Percentiles rank a stretch among this genome's conserved stretches.
These are phyloP conservation scores for Pseudomyrmex dendroicus DNA, from an alignment of 1,140 invertebrate genomes.

Conservation along the genomic window DNA sequence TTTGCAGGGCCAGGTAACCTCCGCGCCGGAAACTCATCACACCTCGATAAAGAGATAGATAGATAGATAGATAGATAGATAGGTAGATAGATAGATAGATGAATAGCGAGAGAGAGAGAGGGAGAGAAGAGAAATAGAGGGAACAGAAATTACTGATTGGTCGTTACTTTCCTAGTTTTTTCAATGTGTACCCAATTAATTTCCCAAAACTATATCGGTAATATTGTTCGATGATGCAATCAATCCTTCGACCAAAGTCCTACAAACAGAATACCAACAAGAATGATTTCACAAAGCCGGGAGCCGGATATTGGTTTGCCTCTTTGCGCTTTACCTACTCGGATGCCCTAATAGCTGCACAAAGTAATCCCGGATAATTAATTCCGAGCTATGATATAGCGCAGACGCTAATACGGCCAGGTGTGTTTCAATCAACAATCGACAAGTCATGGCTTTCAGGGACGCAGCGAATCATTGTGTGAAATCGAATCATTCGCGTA, in stretches of 20 bases:
- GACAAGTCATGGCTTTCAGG: slow-evolving; percentile 38
- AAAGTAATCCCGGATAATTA: slow-evolving; percentile 71
- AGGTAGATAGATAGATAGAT: background rate
- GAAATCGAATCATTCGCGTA: background rate
- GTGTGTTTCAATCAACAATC: slow-evolving; percentile 58
- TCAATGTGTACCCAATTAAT: slow-evolving; percentile 62
- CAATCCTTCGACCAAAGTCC: slow-evolving; percentile 37
- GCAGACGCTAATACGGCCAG: slow-evolving; percentile 50
- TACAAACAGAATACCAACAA: slow-evolving; percentile 41
- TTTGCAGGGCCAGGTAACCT: slow-evolving; percentile 53
- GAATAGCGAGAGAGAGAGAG: background rate
- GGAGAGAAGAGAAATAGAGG: background rate
- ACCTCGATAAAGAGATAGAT: slow-evolving; percentile 29
- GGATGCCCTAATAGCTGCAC: slow-evolving; percentile 56
- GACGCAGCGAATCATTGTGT: background rate
- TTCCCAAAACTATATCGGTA: slow-evolving; percentile 43
- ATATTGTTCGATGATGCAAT: slow-evolving; percentile 60
- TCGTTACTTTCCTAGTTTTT: slow-evolving; percentile 56
- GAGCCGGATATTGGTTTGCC: slow-evolving; percentile 44
- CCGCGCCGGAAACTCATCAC: slow-evolving; percentile 62
- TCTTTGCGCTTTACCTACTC: slow-evolving; percentile 52
- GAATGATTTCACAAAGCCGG: slow-evolving; percentile 67
- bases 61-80: slow-evolving; percentile 18
- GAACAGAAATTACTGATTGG: background rate
- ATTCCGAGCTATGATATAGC: slow-evolving; percentile 61